These are phyloP conservation scores for Panagrolaimus sp. DNA, from an alignment of 1,140 invertebrate genomes.

Conservation along the genomic window DNA sequence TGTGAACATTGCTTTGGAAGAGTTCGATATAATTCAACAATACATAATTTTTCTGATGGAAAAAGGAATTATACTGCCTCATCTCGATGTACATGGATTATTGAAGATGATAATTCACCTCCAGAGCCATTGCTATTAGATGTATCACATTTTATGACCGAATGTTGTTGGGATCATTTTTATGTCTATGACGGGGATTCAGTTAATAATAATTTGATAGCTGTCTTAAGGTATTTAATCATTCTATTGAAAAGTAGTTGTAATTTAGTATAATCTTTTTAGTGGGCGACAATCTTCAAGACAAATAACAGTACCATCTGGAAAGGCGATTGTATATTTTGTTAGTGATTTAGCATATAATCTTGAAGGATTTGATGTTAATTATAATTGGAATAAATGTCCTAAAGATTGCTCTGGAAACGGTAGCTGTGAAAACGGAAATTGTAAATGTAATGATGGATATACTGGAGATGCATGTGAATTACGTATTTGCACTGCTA, in stretches of 20 bases:
- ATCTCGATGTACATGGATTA: slow-evolving; percentile 52
- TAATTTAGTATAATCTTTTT: slow-evolving; percentile 23
- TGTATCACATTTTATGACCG: slow-evolving; percentile 50
- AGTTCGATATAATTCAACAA: slow-evolving; percentile 35
- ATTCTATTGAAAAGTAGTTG: background rate
- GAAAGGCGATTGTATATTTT: slow-evolving; percentile 56
- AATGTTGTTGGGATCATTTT: slow-evolving; percentile 58
- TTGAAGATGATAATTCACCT: slow-evolving; percentile 34
- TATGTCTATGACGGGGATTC: slow-evolving; percentile 57
- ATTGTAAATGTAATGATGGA: slow-evolving; percentile 17
- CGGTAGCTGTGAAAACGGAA: slow-evolving; percentile 30
- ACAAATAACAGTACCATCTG: slow-evolving; percentile 36
- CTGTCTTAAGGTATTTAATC: slow-evolving; percentile 47
- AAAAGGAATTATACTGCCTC: slow-evolving; percentile 45
- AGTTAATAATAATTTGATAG: slow-evolving; percentile 48
- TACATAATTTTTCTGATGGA: slow-evolving; percentile 47
- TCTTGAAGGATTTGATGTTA: slow-evolving; percentile 53
- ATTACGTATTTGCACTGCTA: background rate
- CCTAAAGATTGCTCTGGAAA: slow-evolving; percentile 46
- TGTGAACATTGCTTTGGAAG: slow-evolving; percentile 54
- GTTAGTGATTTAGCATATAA: slow-evolving; percentile 56
- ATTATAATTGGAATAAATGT: slow-evolving; percentile 45
- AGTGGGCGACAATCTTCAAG: slow-evolving; percentile 27
- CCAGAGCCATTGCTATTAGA: slow-evolving; percentile 33
- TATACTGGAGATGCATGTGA: slow-evolving; percentile 15